Base-by-base conservation (phyloP, 2,797 vertebrate genomes). In the Carcharodon carcharias region DNA sequence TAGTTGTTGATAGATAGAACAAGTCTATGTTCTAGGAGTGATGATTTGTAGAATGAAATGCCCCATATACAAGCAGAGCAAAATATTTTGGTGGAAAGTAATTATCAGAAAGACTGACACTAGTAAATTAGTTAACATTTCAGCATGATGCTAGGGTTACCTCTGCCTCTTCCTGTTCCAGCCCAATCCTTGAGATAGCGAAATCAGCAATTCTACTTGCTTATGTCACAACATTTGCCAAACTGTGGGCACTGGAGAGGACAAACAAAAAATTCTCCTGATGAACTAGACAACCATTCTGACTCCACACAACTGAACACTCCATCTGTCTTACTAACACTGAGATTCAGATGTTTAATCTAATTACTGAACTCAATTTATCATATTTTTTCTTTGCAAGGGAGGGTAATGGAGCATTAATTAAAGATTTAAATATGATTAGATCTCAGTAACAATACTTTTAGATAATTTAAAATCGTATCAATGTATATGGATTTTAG, bases 81-180 rank as follows among this genome's bases (percentile, higher is more conserved):
- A 98, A 98, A 98, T 98, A 98, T 98, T 98, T 98, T 98, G 98
- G 98, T 98, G 98, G 98, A 98, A 98, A 98, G 98, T 98, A 98
- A 98, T 98, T 98, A 98, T 98, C 97, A 98, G 98, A 97, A 98
- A 98, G 97, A 98, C 98, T 98, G 98, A 98, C 97, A 97, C 97
- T 97, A 97, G 97, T 97, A 98, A 98, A 98, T 98, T 97, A 98
- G 97, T 97, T 98, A 98, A 98, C 97, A 97, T 98, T 98, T 97
- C 97, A 98, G 97, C 96, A 96, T 97, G 97, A 98, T 97, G 97
- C 97, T 98, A 98, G 98, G 97, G 97, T 98, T 98, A 97, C 97
- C 97, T 97, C 97, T 98, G 98, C 98, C 98, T 97, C 89, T 98
- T 98, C 98, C 98, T 98, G 97, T 98, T 98, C 97, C 97, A 98